Conservation (phyloP, 1,140 invertebrate species). For the Procambarus virginalis region DNA sequence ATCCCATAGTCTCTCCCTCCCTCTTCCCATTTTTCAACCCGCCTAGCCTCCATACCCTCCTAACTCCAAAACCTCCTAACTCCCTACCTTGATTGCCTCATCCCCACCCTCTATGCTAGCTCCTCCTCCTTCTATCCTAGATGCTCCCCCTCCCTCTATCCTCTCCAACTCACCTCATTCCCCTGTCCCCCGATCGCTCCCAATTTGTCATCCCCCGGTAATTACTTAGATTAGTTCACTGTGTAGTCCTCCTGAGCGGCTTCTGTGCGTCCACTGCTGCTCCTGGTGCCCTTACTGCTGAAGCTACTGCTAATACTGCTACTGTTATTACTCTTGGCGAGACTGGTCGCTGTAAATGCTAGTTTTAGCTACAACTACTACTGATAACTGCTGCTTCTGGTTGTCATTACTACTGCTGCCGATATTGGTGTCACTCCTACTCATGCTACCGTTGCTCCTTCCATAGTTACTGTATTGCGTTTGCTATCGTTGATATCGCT, state of each 20-base stretch:
- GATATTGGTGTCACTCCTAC: not conserved
- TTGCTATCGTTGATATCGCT: not conserved
- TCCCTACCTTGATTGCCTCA: too few species aligned
- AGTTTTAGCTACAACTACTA: not conserved
- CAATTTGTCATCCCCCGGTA: slow-evolving; percentile 27
- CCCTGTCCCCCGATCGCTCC: not conserved
- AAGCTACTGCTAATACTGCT: not conserved
- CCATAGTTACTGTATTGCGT: not conserved
- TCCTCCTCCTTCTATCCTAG: too few species aligned
- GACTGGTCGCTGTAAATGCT: not conserved
- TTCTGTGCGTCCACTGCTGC: not conserved
- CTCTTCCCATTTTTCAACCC: too few species aligned
- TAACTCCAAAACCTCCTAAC: too few species aligned
- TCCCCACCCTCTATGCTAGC: too few species aligned
- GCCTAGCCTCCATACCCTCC: too few species aligned
- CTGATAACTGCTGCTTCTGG: too few species aligned
- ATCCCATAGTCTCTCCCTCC: too few species aligned
- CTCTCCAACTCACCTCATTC: too few species aligned
- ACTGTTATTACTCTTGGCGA: not conserved
- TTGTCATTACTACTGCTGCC: too few species aligned
- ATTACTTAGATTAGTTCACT: slow-evolving; percentile 38
- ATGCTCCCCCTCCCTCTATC: too few species aligned
- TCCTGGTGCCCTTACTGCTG: not conserved
- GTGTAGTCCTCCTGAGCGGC: not conserved
- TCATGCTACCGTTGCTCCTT: not conserved